Conservation (phyloP, 1,140 invertebrate species). For the Ladona fulva region DNA sequence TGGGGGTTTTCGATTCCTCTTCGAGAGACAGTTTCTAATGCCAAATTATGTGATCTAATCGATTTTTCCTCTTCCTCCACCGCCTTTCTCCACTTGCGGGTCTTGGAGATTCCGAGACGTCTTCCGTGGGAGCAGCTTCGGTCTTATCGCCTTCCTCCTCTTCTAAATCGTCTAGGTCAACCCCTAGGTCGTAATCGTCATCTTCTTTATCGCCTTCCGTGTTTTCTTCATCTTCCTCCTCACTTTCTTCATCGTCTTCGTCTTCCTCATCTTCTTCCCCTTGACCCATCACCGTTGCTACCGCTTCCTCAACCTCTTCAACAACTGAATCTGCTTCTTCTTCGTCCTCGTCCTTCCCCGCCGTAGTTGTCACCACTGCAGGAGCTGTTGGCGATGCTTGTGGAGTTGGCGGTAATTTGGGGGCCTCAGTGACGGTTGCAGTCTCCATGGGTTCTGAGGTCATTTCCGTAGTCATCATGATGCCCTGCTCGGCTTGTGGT, state of each 20-base stretch:
- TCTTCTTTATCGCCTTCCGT: neutral
- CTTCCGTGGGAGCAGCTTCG: neutral
- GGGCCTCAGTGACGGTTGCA: neutral
- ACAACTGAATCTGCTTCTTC: neutral
- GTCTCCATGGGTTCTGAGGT: neutral
- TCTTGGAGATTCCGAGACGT: neutral
- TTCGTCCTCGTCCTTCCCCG: constrained; percentile 12
- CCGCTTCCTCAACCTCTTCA: constrained; percentile 8
- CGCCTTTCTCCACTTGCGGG: neutral
- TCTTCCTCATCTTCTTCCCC: neutral
- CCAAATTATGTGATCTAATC: neutral
- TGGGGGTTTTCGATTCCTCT: neutral
- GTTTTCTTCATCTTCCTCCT: constrained; percentile 16
- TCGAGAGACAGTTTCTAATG: neutral
- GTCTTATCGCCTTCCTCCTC: neutral
- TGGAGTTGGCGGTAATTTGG: neutral
- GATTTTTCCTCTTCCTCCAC: neutral
- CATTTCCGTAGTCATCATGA: neutral
- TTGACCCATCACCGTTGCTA: neutral
- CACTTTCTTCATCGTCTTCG: constrained; percentile 14
- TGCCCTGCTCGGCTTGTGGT: neutral
- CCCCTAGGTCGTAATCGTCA: neutral
- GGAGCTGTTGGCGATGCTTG: neutral
- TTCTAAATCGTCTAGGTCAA: neutral
- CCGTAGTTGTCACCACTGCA: neutral